Conservation (phyloP, 2,888 invertebrate species). For the Sinodicranocentrus sp. region DNA sequence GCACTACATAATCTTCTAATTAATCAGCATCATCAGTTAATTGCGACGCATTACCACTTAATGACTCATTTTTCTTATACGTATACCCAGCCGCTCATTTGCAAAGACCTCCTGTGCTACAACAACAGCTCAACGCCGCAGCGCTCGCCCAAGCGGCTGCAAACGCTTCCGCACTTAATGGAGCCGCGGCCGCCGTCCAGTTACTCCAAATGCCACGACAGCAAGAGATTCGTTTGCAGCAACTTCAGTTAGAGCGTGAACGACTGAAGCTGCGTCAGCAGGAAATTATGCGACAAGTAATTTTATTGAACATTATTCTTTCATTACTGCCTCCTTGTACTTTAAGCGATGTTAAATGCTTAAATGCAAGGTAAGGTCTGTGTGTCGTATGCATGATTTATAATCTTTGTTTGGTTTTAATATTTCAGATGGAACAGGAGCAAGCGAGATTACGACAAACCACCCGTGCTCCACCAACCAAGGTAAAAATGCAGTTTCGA, state of each 20-base stretch:
- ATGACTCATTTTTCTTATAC: slow-evolving; percentile 41
- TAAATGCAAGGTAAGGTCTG: no score
- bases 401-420: no score
- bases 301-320: slow-evolving; percentile 44
- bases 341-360: no score
- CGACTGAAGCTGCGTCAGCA: slow-evolving; percentile 92
- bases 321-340: no score
- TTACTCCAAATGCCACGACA: slow-evolving; percentile 82
- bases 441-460: slow-evolving; percentile 73
- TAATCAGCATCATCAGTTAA: no score
- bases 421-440: slow-evolving; percentile 77
- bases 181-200: slow-evolving; percentile 81
- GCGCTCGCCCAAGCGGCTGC: slow-evolving; percentile 72
- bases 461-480: slow-evolving; percentile 59
- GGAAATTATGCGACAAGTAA: slow-evolving; percentile 92
- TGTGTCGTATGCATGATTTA: no score
- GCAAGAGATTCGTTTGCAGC: slow-evolving; percentile 88
- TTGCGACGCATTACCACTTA: not conserved
- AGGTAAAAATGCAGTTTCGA: slow-evolving; percentile 31
- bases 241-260: slow-evolving; percentile 92
- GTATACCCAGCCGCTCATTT: slow-evolving; percentile 81
- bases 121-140: slow-evolving; percentile 79
- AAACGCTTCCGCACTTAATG: slow-evolving; percentile 54
- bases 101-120: slow-evolving; percentile 82
- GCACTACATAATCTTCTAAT: no score